Conservation (phyloP, 2,113 vertebrate genomes). For the Tautogolabrus adspersus region DNA sequence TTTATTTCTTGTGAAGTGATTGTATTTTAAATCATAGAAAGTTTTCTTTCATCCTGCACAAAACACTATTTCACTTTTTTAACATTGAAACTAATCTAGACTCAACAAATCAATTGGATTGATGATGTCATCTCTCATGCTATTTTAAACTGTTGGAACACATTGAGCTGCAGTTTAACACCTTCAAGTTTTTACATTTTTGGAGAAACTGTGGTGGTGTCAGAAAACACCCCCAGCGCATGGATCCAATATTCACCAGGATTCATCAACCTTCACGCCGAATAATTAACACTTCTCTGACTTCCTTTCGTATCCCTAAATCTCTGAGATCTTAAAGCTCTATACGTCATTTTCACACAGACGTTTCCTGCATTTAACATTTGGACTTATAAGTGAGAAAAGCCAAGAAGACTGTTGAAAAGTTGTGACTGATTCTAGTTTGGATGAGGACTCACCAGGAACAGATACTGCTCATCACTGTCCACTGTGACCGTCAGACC, state of each 20-base stretch:
- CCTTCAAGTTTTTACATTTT: background rate
- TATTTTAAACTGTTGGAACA: no score
- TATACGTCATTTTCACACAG: background rate
- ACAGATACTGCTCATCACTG: conserved; percentile 93
- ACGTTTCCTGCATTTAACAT: background rate
- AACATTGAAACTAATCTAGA: no score
- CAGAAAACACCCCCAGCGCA: no score
- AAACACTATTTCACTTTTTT: no score
- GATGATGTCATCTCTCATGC: no score
- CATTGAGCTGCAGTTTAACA: background rate
- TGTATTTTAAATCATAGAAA: no score
- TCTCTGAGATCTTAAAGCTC: no score
- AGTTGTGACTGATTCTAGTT: background rate
- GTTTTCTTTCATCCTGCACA: no score
- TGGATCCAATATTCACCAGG: conserved; percentile 4
- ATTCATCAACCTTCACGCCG: background rate
- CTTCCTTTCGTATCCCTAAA: background rate
- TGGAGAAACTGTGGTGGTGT: no score
- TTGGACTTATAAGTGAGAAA: background rate
- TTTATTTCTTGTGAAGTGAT: no score
- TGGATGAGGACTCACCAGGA: conserved; percentile 86
- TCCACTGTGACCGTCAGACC: conserved; percentile 88
- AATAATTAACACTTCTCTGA: conserved; percentile 16
- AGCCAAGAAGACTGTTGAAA: background rate
- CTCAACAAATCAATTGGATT: no score